A percentile compares a stretch with the other conserved stretches of the same genome.
These are phyloP conservation scores for Cossypha heuglini DNA, from an alignment of 2,797 vertebrate species.

Conservation along the genomic window DNA sequence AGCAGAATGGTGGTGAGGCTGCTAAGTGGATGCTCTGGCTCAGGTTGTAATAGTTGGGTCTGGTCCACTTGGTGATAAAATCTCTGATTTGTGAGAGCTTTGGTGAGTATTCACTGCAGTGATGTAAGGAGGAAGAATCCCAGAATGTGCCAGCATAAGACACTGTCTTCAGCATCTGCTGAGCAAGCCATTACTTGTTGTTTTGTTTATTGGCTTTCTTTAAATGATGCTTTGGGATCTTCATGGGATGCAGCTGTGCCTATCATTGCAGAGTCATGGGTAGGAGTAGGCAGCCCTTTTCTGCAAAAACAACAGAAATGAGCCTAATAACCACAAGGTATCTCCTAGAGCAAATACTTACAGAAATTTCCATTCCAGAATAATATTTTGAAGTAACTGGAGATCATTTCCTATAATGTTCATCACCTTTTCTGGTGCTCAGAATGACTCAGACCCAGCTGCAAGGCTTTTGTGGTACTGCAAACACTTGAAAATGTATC, in stretches of 20 bases:
- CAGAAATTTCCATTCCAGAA: constrained; percentile 44
- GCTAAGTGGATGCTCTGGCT: background rate
- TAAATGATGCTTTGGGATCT: background rate
- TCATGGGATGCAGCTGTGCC: constrained; percentile 24
- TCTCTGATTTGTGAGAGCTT: background rate
- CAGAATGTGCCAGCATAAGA: background rate
- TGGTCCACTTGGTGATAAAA: background rate
- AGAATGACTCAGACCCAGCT: constrained; percentile 63
- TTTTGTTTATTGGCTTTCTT: constrained; percentile 10
- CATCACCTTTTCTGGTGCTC: constrained; percentile 37
- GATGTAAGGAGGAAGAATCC: background rate
- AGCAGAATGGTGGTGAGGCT: background rate
- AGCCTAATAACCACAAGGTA: constrained; percentile 40
- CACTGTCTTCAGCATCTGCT: background rate
- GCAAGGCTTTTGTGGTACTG: constrained; percentile 21
- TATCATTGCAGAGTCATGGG: background rate
- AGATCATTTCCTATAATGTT: constrained; percentile 32
- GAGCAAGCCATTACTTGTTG: background rate
- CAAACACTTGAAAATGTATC: constrained; percentile 19
- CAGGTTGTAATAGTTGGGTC: background rate
- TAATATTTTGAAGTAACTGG: constrained; percentile 49
- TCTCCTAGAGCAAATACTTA: constrained; percentile 9
- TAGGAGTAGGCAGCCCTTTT: background rate
- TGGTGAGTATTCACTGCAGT: background rate
- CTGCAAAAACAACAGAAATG: constrained; percentile 24